Evolutionary conservation across 2,113 vertebrate genomes (phyloP), one percentile per base, ranked within the genome.

Genomic region (Nerophis ophidion): DNA sequence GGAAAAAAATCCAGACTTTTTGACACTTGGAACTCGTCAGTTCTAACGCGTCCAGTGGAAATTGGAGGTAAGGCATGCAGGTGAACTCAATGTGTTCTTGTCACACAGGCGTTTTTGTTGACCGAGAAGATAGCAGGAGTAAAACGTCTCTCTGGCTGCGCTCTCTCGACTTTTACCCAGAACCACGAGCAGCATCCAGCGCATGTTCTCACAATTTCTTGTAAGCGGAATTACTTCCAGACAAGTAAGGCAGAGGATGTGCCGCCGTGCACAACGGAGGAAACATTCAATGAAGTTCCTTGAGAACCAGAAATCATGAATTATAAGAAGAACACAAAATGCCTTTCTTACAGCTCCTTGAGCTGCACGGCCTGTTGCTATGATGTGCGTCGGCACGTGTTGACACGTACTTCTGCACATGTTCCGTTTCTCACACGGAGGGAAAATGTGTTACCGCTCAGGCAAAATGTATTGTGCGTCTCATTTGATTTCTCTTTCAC

Each of bases 251-350:
- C 57, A 75, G 73, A 75, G 26, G 76, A 75, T 77, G 81, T 81
- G 63, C 70, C 60, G 75, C 81, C 68, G 73, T 68, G 79, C 79
- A 79, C 77, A 84, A 82, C 70, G 79, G 70, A 77, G 79, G 75
- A 77, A 80, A 75, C 70, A 61, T 61, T 79, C 71, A 74, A 71
- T 65, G 68, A 75, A 80, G 75, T 75, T 83, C 66, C 48, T 74
- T 65, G 66, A 78, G 72, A 48, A 75, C 68, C 42, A 63, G 45
- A 63, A 78, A 78, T 76, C 73, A 72, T 71, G 68, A 80, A 74
- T 80, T 80, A 76, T 76, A 67, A 71, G 63, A 70, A 67, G 53
- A 63, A 79, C 58, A 79, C 67, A 81, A 60, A 75, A 71, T 63
- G 57, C 46, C 56, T 70, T 67, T 53, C 59, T 44, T 3, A 36